Evolutionary conservation across 2,888 invertebrate genomes (phyloP), one percentile per base, ranked within the genome.

Genomic region (Ceraclea dissimilis): DNA sequence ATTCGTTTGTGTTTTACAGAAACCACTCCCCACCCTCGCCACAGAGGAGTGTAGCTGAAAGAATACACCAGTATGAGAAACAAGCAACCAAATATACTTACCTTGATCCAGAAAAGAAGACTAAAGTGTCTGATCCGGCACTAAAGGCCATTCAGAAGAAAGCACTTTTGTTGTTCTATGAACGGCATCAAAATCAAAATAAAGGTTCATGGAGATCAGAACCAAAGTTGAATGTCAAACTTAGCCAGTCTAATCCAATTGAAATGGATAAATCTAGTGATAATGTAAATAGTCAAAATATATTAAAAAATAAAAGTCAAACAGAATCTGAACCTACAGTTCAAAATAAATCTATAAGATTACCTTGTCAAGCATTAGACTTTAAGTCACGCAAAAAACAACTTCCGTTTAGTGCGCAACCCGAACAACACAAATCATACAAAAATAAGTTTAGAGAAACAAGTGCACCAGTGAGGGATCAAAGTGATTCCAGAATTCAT

Each of bases 121-220:
- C 85, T 67, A 79, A 84, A 60, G 80, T 87, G 31, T 82, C 86
- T 22, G 84, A 84, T 68, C 79, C 87, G 8, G 86, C 89, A 1
- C 70, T 90, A 26, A 90, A 90, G 70, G 87, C 86, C 13, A 85
- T 88, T 59, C 90, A 90, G 67, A 90, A 90, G 72, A 88, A 89
- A 68, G 90, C 90, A 0, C 75, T 91, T 6, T 75, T 89, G 58
- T 87, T 87, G 1, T 91, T 88, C 66, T 89, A 90, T 69, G 89
- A 90, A 67, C 76, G 88, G 49, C 88, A 88, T 64, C 81, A 83
- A 64, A 68, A 68, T 10, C 70, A 70, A 46, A 60, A 58, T 10
- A 60, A 62, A 51, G 67, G 70, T 1, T 71, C 76, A 11, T 82
- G 81, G 81, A 70, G 79, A 53, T 81, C 82, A 0, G 82, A 82